A percentile compares a stretch with the other conserved stretches of the same genome.
Conservation (phyloP, 2,113 vertebrate species). For the Blennius ocellaris region DNA sequence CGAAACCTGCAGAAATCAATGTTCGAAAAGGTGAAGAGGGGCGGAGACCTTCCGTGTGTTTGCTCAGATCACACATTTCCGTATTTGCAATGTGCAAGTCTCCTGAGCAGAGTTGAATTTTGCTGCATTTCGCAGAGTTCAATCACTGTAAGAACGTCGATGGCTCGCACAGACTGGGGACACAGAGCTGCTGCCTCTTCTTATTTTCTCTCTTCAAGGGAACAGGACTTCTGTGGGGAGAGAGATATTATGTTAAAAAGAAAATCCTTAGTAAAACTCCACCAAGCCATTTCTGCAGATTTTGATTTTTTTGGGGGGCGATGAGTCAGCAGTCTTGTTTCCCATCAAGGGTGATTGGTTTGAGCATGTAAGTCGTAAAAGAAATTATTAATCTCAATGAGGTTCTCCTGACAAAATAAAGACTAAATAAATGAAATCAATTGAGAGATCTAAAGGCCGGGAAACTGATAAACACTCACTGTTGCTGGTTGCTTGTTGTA, state of each 20-base stretch:
- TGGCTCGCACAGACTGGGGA: slow-evolving; percentile 16
- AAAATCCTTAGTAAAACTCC: slow-evolving; percentile 55
- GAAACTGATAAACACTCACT: background rate
- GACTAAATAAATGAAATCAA: too few relatives aligned
- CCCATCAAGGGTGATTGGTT: slow-evolving; percentile 25
- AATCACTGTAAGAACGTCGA: slow-evolving; percentile 22
- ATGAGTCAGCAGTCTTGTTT: slow-evolving; percentile 49
- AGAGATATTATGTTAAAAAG: slow-evolving; percentile 47
- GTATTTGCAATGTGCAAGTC: background rate
- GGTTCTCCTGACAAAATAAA: too few relatives aligned
- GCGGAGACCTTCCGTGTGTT: background rate
- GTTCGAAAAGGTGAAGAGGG: background rate
- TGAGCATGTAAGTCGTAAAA: background rate
- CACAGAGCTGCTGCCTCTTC: background rate
- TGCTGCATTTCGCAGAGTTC: background rate
- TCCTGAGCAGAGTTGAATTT: background rate
- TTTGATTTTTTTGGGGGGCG: slow-evolving; percentile 4
- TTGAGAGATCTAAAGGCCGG: slow-evolving; percentile 1
- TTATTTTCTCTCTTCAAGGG: slow-evolving; percentile 10
- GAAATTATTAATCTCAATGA: too few relatives aligned
- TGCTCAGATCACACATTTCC: background rate
- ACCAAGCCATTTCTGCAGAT: slow-evolving; percentile 37
- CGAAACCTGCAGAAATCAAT: background rate
- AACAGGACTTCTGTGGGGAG: slow-evolving; percentile 28
- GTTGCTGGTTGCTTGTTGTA: background rate